Evolutionary conservation across 1,140 invertebrate genomes (phyloP), one percentile per base, ranked within the genome.

Genomic region (Littorina saxatilis): DNA sequence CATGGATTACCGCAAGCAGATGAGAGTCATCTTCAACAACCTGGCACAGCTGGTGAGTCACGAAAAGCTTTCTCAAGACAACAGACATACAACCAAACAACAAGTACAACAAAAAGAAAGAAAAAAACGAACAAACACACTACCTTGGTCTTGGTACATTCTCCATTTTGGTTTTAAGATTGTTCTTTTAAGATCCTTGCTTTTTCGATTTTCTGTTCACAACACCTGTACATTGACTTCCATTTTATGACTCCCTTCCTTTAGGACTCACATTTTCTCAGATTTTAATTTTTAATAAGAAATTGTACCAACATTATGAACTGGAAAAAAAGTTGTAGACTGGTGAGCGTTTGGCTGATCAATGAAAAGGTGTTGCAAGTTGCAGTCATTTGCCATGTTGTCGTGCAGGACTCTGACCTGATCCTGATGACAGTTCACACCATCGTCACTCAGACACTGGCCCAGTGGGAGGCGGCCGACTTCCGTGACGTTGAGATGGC

Each of bases 11-110:
- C 92, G 94, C 80, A 94, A 94, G 87, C 93, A 94, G 72, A 84
- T 94, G 35, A 94, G 94, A 88, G 91, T 93, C 11, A 87, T 95
- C 4, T 94, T 94, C 86, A 94, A 94, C 85, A 94, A 94, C 84
- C 83, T 95, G 52, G 92, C 92, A 58, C 88, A 89, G 9, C 82
- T 94, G 78, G 91, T 93, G 85, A 87, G 90, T 86, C n/a, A n/a
- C n/a, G n/a, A n/a, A n/a, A n/a, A n/a, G 13, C 29, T 32, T 39
- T 2, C 40, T 52, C 4, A 13, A 15, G 73, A 2, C 29, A 50
- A 50, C 43, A 5, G 17, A 47, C 43, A 47, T 47, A 47, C 43
- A 47, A 5, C 5, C 43, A 47, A 47, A 47, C 43, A 47, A 47
- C 55, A 4, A 15, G 55, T 15, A 66, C 4, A 5, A 66, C 61